phyloP scores from a whole-genome alignment of 2,113 vertebrate genomes.

The Gavia stellata region DNA sequence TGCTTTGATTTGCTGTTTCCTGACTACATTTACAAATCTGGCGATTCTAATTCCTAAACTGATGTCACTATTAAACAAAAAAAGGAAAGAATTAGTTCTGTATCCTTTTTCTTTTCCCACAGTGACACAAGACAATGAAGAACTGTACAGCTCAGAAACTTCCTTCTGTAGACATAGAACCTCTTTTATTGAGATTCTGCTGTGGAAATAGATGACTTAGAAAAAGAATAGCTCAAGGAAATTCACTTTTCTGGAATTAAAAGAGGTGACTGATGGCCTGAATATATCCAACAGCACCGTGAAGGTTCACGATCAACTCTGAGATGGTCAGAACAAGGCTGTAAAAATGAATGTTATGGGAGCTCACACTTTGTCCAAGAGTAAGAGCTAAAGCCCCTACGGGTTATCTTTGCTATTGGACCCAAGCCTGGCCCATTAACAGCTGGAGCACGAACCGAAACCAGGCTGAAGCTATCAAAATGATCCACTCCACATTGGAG shows the following conservation, averaged over 20 bases:
- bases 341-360: too few relatives aligned
- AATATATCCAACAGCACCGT: slow-evolving; percentile 66
- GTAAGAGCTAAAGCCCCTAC: not conserved
- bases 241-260: slow-evolving; percentile 69
- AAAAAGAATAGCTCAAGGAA: slow-evolving; percentile 69
- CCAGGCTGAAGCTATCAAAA: not conserved
- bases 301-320: slow-evolving; percentile 12
- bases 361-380: not conserved
- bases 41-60: not conserved
- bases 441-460: not conserved
- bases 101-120: not conserved
- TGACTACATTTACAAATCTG: not conserved
- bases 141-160: slow-evolving; percentile 8
- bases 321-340: not conserved
- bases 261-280: slow-evolving; percentile 64
- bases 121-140: slow-evolving; percentile 43
- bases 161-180: slow-evolving; percentile 61
- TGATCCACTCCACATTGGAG: not conserved
- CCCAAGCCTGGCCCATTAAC: not conserved
- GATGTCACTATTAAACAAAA: not conserved
- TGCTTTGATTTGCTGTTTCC: not conserved
- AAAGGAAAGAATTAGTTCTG: not conserved
- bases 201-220: slow-evolving; percentile 56
- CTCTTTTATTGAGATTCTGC: slow-evolving; percentile 39
- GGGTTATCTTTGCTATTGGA: not conserved